Evolutionary conservation across 2,888 invertebrate species (phyloP), one percentile per base, ranked within the genome.

Genomic region (Macrophya annulata): DNA sequence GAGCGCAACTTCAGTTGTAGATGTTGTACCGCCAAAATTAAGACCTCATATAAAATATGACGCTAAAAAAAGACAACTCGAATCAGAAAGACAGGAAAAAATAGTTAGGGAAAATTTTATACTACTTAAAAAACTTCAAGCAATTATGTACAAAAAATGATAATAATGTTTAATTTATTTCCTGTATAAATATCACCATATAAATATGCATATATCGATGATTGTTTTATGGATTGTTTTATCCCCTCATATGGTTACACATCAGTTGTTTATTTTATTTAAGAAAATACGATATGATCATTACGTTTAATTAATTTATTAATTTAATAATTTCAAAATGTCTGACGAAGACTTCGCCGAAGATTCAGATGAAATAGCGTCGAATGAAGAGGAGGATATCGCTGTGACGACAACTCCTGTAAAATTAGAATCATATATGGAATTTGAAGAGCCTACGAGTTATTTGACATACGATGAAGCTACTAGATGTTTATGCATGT

Each of bases 401-500:
- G 25, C 2, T 3, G 62, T 0, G 31, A 37, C 6, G 4, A 48
- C 48, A 4, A 48, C n/a, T n/a, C n/a, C 17, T n/a, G 43, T 3
- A n/a, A n/a, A n/a, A n/a, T n/a, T n/a, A 45, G 51, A 5, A 77
- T n/a, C 43, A 17, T 15, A 51, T n/a, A 31, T 31, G 31, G 76
- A 76, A 17, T 71, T 31, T 1, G 31, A 25, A 37, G 76, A 77
- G 5, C 85, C 83, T 10, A 10, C 76, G 9, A 55, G 92, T 84
- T 86, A 84, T 40, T 90, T 94, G 2, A 89, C 92, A 1, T 90
- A 88, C 68, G 90, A 93, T 0, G 94, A 94, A 85, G 91, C 94
- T 45, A 91, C 93, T 85, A 86, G 91, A 0, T 89, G 94, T n/a
- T 92, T 95, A 4, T 93, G 94, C 85, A 86, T 93, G 65, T 90